Evolutionary conservation across 2,113 vertebrate genomes (phyloP).

Genomic region (Scolopax mira): DNA sequence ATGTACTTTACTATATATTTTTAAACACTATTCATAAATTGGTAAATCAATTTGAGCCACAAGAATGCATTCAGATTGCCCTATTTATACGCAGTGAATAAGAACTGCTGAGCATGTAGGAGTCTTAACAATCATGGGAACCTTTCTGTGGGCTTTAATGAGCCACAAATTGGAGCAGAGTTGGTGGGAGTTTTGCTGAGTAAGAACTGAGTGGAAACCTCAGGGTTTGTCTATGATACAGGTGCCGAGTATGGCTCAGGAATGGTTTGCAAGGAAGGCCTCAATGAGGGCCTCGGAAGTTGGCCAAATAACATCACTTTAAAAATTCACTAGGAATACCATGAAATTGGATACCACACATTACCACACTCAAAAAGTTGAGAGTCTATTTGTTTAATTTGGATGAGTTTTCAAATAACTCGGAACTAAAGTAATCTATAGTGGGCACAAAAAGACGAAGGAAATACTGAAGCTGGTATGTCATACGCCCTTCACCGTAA

Average conservation of each 20-base stretch:
- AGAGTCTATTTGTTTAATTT: slow-evolving; percentile 29
- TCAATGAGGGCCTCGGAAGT: not conserved
- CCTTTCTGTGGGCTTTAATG: not conserved
- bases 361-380: not conserved
- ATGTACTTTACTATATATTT: not conserved
- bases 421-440: not conserved
- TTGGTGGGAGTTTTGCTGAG: not conserved
- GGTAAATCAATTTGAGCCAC: not conserved
- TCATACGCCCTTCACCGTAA: rapidly evolving
- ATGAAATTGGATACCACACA: not conserved
- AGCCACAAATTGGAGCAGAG: not conserved
- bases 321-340: not conserved
- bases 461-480: not conserved
- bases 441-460: not conserved
- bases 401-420: slow-evolving; percentile 18
- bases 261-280: not conserved
- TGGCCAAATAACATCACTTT: not conserved
- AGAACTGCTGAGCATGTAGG: rapidly evolving
- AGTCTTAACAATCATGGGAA: not conserved
- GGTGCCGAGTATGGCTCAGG: not conserved
- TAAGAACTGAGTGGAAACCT: not conserved
- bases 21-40: not conserved
- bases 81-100: not conserved
- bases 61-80: not conserved
- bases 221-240: not conserved